Conservation (phyloP, 1,140 invertebrate species). For the Ceratosolen solmsi region DNA sequence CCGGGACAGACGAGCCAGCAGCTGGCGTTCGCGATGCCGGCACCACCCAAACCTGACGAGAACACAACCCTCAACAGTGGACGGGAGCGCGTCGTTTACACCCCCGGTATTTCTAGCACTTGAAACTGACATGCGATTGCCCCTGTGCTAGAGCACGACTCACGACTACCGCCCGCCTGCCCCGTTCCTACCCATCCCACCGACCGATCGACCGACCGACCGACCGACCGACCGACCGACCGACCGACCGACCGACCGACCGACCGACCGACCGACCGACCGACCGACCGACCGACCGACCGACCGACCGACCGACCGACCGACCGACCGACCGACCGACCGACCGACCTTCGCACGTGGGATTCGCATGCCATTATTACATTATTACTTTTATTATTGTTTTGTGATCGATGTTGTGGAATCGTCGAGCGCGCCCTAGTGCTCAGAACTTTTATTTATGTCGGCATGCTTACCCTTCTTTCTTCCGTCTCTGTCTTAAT, state of each 20-base stretch:
- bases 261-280: too few relatives aligned
- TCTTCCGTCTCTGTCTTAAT: not conserved
- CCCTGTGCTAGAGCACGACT: not conserved
- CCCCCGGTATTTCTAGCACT: slow-evolving; percentile 66
- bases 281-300: too few relatives aligned
- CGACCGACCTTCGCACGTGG: not conserved
- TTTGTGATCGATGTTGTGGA: not conserved
- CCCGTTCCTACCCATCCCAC: not conserved
- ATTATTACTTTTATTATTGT: not conserved
- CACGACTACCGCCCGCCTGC: not conserved
- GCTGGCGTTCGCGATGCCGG: slow-evolving; percentile 70
- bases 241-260: too few relatives aligned
- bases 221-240: too few relatives aligned
- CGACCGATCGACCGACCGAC: too few relatives aligned
- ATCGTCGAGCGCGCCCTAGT: not conserved
- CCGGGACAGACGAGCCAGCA: slow-evolving; percentile 56
- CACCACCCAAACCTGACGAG: slow-evolving; percentile 65
- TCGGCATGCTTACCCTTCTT: not conserved
- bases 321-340: too few relatives aligned
- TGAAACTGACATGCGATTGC: slow-evolving; percentile 48
- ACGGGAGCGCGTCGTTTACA: slow-evolving; percentile 65
- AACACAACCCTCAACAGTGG: slow-evolving; percentile 71
- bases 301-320: too few relatives aligned
- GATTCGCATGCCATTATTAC: not conserved
- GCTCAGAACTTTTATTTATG: not conserved